Evolutionary conservation across 1,140 invertebrate genomes (phyloP).

Genomic region (Lucilia sericata): DNA sequence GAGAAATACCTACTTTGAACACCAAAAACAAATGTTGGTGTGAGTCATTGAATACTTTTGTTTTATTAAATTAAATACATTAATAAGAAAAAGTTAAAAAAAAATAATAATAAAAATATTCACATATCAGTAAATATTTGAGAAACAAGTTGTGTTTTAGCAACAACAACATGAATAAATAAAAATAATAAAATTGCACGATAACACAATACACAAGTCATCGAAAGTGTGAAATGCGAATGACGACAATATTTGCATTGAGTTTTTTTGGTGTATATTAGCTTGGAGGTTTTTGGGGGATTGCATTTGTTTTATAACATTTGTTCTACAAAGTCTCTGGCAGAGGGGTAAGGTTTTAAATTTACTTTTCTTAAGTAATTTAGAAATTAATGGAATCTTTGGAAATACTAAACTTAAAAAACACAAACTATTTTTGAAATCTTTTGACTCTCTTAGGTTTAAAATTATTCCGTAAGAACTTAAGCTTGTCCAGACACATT

Average conservation of each 20-base stretch:
- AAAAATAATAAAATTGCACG: background rate
- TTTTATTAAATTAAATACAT: background rate
- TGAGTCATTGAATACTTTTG: background rate
- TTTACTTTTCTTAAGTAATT: no score
- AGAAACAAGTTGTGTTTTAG: background rate
- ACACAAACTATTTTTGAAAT: no score
- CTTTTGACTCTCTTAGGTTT: no score
- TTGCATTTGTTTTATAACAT: no score
- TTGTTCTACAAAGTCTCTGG: no score
- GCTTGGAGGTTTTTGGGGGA: no score
- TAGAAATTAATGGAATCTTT: no score
- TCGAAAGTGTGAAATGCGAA: background rate
- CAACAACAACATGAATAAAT: background rate
- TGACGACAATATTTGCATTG: background rate
- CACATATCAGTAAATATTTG: background rate
- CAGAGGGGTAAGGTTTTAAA: no score
- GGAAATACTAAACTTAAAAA: no score
- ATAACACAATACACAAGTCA: background rate
- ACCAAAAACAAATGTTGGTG: background rate
- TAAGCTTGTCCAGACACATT: no score
- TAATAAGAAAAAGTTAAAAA: background rate
- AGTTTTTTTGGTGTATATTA: no score
- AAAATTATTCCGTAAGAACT: no score
- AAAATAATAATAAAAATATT: background rate
- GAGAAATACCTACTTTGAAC: background rate